Conservation (phyloP, 2,113 vertebrate species). For the Trachemys scripta region DNA sequence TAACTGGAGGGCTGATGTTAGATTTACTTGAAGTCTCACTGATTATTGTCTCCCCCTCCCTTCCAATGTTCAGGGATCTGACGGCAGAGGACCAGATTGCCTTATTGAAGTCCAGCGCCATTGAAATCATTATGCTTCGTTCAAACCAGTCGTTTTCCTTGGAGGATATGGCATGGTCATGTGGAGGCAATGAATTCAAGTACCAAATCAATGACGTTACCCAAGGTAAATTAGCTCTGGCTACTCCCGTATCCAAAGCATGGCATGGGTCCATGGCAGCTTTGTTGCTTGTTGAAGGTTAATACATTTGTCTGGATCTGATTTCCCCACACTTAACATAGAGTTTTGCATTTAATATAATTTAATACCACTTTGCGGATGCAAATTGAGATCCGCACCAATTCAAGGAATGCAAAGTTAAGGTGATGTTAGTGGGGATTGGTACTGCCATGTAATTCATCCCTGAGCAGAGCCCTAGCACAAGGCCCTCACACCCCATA, state of each 20-base stretch:
- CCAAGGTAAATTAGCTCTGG: slow-evolving; percentile 81
- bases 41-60: background rate
- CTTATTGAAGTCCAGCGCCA: slow-evolving; percentile 96
- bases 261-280: background rate
- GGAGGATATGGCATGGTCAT: slow-evolving; percentile 97
- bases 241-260: background rate
- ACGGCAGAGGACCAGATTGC: slow-evolving; percentile 96
- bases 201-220: slow-evolving; percentile 91
- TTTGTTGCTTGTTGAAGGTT: background rate
- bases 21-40: background rate
- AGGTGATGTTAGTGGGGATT: background rate
- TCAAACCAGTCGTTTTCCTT: slow-evolving; percentile 96
- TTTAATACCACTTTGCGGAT: background rate
- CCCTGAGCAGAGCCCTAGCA: background rate
- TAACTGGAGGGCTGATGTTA: background rate
- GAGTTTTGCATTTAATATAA: background rate
- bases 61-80: slow-evolving; percentile 83
- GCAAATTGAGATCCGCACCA: background rate
- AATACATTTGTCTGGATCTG: background rate
- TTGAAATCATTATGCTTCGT: slow-evolving; percentile 98
- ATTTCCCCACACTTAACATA: background rate
- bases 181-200: slow-evolving; percentile 91
- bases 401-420: background rate
- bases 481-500: background rate
- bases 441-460: background rate